phyloP scores from a whole-genome alignment of 2,113 vertebrate species.

The Phylloscopus whistleri region DNA sequence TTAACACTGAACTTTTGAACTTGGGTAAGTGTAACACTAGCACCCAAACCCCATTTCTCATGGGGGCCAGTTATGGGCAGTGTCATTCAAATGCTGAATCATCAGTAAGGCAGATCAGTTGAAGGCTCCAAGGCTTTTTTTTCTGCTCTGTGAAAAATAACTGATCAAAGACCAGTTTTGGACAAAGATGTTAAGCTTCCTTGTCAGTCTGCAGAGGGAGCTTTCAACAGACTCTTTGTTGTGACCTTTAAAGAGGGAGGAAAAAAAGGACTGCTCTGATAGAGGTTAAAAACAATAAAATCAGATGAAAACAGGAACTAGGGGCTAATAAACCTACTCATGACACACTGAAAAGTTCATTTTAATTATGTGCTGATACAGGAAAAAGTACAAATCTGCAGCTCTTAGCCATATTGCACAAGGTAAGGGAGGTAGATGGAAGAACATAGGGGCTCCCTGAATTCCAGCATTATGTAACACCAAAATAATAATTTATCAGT shows the following conservation, averaged over 20 bases:
- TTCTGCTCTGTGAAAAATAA: not conserved
- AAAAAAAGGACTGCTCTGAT: not conserved
- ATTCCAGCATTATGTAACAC: not conserved
- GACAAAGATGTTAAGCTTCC: not conserved
- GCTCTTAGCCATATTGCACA: not conserved
- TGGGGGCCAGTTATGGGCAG: not conserved
- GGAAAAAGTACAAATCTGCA: not conserved
- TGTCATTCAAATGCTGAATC: not conserved
- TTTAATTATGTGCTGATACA: not conserved
- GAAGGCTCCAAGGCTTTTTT: not conserved
- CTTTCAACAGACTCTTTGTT: not conserved
- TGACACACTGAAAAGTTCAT: not conserved
- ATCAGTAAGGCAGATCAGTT: not conserved
- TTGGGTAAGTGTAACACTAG: not conserved
- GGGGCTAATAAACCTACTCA: not conserved
- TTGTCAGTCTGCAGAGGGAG: not conserved
- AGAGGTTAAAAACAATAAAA: not conserved
- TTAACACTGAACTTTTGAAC: not conserved
- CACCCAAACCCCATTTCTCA: not conserved
- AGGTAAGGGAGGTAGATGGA: not conserved
- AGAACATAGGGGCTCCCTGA: not conserved
- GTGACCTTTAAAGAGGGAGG: not conserved
- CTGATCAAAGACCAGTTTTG: not conserved
- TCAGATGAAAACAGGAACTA: not conserved
- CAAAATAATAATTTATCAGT: not conserved